A percentile compares a stretch with the other conserved stretches of the same genome.
phyloP scores from a whole-genome alignment of 2,888 invertebrate species.

The Andrena praecox region DNA sequence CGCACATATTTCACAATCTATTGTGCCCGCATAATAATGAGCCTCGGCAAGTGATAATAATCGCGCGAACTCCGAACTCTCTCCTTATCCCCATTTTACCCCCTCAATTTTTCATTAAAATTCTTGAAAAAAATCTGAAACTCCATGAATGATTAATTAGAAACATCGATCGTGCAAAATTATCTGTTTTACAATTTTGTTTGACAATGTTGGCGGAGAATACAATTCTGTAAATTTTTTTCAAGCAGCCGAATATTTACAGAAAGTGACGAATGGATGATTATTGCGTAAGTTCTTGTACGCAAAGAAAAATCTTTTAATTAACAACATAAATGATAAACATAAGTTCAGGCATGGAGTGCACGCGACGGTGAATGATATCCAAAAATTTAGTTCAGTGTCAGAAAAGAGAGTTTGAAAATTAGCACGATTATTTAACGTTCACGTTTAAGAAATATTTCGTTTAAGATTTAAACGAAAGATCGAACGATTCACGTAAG shows the following conservation, averaged over 20 bases:
- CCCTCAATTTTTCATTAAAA: not conserved
- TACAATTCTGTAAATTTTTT: not conserved
- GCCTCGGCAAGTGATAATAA: slow-evolving; percentile 35
- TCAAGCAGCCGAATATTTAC: not conserved
- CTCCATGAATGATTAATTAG: not conserved
- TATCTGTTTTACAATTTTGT: not conserved
- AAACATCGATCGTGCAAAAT: not conserved
- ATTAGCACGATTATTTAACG: not conserved
- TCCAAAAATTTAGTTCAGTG: not conserved
- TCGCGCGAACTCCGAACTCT: slow-evolving; percentile 24
- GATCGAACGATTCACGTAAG: slow-evolving; percentile 29
- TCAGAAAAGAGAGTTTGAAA: slow-evolving; percentile 4
- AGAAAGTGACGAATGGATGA: not conserved
- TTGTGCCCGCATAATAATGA: slow-evolving; percentile 56
- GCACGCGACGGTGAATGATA: not conserved
- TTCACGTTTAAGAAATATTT: not conserved
- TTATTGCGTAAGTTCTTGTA: not conserved
- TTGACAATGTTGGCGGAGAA: not conserved
- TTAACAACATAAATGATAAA: not conserved
- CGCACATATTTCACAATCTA: slow-evolving; percentile 64
- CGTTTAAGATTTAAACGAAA: slow-evolving; percentile 36
- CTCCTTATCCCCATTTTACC: not conserved
- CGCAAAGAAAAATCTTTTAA: not conserved
- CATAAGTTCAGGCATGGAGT: not conserved
- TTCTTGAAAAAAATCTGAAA: not conserved